Percentiles rank a stretch among this genome's conserved stretches.
These are phyloP conservation scores for Trissonchulus latispiculum DNA, from an alignment of 2,888 invertebrate genomes.

Conservation along the genomic window DNA sequence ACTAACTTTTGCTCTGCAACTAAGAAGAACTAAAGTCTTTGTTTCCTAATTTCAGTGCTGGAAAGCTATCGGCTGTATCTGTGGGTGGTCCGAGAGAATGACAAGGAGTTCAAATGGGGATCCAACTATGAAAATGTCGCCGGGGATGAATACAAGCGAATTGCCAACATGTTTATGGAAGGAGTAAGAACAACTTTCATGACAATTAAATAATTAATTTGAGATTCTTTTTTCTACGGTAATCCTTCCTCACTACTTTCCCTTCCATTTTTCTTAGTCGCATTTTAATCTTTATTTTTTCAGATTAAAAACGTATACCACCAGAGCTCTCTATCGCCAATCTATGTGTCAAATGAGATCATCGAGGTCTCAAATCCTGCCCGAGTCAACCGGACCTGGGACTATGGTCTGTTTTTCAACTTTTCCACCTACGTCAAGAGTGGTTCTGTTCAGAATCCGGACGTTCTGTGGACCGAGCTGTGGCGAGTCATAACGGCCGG, in stretches of 20 bases:
- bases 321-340: background rate
- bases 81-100: constrained; percentile 35
- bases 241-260: no score
- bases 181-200: no score
- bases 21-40: no score
- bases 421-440: constrained; percentile 41
- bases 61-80: constrained; percentile 33
- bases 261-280: no score
- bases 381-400: constrained; percentile 38
- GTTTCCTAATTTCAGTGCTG: constrained; percentile 24
- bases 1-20: no score
- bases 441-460: constrained; percentile 23
- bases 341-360: constrained; percentile 22
- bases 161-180: constrained; percentile 13
- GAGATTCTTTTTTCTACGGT: no score
- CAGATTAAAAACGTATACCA: constrained; percentile 1
- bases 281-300: no score
- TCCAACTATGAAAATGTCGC: constrained; percentile 34
- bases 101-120: constrained; percentile 35
- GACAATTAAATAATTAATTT: no score
- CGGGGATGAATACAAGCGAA: constrained; percentile 31
- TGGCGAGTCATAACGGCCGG: constrained; percentile 28
- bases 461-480: constrained; percentile 9
- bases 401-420: constrained; percentile 38
- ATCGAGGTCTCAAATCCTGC: constrained; percentile 38